Conservation (phyloP, 2,888 invertebrate genomes). For the Epiblema foenella region DNA sequence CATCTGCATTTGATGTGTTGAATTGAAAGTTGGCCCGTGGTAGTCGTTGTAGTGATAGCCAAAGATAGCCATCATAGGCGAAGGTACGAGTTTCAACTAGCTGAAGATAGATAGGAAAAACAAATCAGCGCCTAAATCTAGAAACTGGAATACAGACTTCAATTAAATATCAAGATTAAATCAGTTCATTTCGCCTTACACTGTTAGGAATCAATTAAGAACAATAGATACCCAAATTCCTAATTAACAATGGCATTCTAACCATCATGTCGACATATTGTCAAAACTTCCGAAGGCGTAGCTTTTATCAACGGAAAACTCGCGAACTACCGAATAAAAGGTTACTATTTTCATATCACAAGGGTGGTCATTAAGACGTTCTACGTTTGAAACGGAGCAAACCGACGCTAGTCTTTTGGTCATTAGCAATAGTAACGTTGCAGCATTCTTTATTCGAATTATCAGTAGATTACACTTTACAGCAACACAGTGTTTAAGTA, state of each 20-base stretch:
- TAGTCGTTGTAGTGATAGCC: too few species aligned
- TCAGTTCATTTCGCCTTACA: not conserved
- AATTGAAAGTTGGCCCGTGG: too few species aligned
- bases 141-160: not conserved
- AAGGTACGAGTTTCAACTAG: too few species aligned
- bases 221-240: conserved; percentile 15
- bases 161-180: not conserved
- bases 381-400: not conserved
- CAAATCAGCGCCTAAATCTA: not conserved
- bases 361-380: not conserved
- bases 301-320: not conserved
- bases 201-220: conserved; percentile 9
- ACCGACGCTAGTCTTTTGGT: not conserved
- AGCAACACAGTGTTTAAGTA: not conserved
- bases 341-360: not conserved
- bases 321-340: too few species aligned
- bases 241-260: conserved; percentile 7
- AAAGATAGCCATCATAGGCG: too few species aligned
- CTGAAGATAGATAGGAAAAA: not conserved
- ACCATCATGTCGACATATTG: conserved; percentile 2
- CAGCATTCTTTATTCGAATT: conserved; percentile 11
- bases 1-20: too few species aligned
- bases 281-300: not conserved
- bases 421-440: conserved; percentile 15
- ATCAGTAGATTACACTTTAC: conserved; percentile 20